These are phyloP conservation scores for Eretmocerus hayati DNA, from an alignment of 2,888 invertebrate genomes.

Conservation along the genomic window DNA sequence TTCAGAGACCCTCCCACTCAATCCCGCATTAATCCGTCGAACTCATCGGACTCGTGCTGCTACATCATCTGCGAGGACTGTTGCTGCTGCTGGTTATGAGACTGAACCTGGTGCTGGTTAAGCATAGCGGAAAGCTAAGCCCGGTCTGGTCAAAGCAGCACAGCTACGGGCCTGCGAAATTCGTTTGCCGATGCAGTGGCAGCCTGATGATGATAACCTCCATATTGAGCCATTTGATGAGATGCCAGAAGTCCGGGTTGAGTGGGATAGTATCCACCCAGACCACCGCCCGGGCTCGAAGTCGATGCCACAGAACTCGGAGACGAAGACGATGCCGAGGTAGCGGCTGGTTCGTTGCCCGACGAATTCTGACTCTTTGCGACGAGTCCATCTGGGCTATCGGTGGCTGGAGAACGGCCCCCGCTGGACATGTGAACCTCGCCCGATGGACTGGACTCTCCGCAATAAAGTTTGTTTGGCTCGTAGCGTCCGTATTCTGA, in stretches of 20 bases:
- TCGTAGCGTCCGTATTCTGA: conserved; percentile 61
- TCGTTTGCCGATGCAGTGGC: conserved; percentile 58
- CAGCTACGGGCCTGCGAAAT: conserved; percentile 65
- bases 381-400: conserved; percentile 46
- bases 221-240: conserved; percentile 63
- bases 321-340: conserved; percentile 28
- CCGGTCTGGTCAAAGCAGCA: conserved; percentile 75
- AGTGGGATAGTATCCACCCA: conserved; percentile 42
- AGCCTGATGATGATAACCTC: conserved; percentile 52
- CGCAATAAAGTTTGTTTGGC: conserved; percentile 55
- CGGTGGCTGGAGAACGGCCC: conserved; percentile 52
- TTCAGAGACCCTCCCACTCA: too few species aligned
- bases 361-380: conserved; percentile 28
- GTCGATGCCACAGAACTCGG: conserved; percentile 46
- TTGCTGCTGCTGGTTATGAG: conserved; percentile 4
- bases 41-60: neutral
- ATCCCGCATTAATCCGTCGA: too few species aligned
- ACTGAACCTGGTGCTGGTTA: conserved; percentile 23
- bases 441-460: conserved; percentile 51
- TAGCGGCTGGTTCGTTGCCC: conserved; percentile 14
- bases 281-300: conserved; percentile 47
- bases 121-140: conserved; percentile 38
- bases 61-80: neutral
- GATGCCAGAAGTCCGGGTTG: conserved; percentile 47
- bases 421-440: too few species aligned